phyloP scores from a whole-genome alignment of 1,140 invertebrate species.

The Conopomorpha cramerella region DNA sequence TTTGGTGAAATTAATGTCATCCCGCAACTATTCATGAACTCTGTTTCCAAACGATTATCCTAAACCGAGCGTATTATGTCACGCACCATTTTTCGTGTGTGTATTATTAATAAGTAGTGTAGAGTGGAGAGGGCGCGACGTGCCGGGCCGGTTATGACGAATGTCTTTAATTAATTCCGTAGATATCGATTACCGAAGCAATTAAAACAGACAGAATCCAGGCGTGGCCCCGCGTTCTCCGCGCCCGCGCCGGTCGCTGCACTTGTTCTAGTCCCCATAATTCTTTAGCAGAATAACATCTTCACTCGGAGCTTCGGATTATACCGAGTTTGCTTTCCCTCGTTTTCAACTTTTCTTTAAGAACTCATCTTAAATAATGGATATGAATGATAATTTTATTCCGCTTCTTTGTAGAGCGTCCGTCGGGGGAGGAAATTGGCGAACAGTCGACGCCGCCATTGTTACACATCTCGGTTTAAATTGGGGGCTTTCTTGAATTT shows the following conservation, averaged over 20 bases:
- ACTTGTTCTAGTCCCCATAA: too few relatives aligned
- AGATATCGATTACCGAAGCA: conserved; percentile 16
- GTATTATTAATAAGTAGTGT: too few relatives aligned
- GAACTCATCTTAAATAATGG: too few relatives aligned
- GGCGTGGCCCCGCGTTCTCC: conserved; percentile 13
- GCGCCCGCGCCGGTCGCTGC: conserved; percentile 11
- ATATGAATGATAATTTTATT: conserved; percentile 27
- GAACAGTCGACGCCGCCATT: conserved; percentile 38
- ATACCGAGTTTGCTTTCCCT: too few relatives aligned
- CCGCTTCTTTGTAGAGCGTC: conserved; percentile 27
- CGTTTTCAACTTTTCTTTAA: too few relatives aligned
- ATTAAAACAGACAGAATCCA: conserved; percentile 22
- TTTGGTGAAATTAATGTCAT: conserved; percentile 17
- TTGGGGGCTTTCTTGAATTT: conserved; percentile 55
- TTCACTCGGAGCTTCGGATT: too few relatives aligned
- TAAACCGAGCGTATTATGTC: conserved; percentile 19
- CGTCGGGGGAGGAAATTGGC: conserved; percentile 47
- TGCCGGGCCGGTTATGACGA: conserved; percentile 23
- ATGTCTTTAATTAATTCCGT: conserved; percentile 32
- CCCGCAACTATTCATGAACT: conserved; percentile 10
- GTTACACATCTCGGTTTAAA: conserved; percentile 55
- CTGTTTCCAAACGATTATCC: conserved; percentile 9
- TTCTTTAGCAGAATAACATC: too few relatives aligned
- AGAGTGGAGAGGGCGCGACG: too few relatives aligned
- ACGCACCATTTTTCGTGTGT: conserved; percentile 15